These are phyloP conservation scores for Eretmocerus hayati DNA, from an alignment of 2,888 invertebrate species.

Conservation along the genomic window DNA sequence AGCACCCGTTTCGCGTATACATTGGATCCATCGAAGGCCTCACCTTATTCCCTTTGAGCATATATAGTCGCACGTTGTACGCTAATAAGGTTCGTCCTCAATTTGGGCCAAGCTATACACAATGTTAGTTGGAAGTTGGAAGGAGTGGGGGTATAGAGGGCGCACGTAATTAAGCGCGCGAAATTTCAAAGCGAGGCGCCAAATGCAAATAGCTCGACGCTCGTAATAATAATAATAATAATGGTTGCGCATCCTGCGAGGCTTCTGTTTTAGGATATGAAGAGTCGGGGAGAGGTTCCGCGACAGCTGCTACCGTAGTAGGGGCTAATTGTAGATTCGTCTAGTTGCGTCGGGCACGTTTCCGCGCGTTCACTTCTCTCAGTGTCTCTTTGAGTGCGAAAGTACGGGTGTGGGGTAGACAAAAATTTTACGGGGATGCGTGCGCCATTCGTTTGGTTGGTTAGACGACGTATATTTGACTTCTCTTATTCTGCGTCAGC, in stretches of 20 bases:
- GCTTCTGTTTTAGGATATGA: too few relatives aligned
- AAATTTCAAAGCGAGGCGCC: slow-evolving; percentile 21
- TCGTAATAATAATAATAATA: too few relatives aligned
- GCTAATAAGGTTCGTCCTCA: slow-evolving; percentile 21
- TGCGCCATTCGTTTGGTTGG: too few relatives aligned
- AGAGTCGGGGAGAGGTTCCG: background rate
- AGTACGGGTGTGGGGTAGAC: background rate
- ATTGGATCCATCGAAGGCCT: background rate
- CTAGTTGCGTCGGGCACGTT: slow-evolving; percentile 2
- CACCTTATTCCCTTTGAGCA: too few relatives aligned
- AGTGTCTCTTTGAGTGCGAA: background rate
- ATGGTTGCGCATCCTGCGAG: slow-evolving; percentile 8
- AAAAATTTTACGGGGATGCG: background rate
- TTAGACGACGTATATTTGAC: too few relatives aligned
- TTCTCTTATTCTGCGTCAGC: background rate
- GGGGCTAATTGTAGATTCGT: slow-evolving; percentile 22
- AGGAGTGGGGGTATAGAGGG: background rate
- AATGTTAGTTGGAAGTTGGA: background rate
- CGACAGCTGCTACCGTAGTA: slow-evolving; percentile 17
- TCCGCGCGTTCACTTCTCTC: too few relatives aligned
- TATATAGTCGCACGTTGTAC: slow-evolving; percentile 10
- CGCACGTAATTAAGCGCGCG: slow-evolving; percentile 21
- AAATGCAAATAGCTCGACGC: slow-evolving; percentile 22
- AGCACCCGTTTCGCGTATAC: slow-evolving; percentile 2
- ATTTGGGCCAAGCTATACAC: slow-evolving; percentile 6